Percentiles rank a stretch among this genome's conserved stretches.
Evolutionary conservation across 2,888 invertebrate genomes (phyloP).

Genomic region (Drosophila histrio): DNA sequence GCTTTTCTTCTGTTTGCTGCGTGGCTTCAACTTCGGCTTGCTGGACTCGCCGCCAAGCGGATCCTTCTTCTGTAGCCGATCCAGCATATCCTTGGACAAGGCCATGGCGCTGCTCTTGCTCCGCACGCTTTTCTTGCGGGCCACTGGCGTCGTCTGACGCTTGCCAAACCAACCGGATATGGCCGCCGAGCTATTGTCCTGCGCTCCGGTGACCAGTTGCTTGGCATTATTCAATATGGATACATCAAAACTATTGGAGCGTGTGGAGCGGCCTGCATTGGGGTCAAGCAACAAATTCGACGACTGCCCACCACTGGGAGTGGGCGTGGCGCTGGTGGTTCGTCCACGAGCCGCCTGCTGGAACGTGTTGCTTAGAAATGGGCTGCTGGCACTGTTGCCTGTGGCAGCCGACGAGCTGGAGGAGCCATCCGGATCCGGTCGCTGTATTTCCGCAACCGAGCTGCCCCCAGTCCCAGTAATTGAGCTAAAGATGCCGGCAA

Average conservation of each 20-base stretch:
- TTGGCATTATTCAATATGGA: conserved; percentile 87
- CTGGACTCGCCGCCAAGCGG: conserved; percentile 78
- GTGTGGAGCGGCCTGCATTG: conserved; percentile 86
- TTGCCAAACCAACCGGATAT: conserved; percentile 91
- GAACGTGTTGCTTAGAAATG: conserved; percentile 60
- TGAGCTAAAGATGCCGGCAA: conserved; percentile 89
- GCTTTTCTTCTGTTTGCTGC: conserved; percentile 82
- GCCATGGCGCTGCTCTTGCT: conserved; percentile 85
- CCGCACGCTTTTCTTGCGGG: conserved; percentile 86
- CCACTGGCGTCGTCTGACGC: conserved; percentile 89
- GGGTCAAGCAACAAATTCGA: conserved; percentile 81
- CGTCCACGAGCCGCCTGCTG: conserved; percentile 71
- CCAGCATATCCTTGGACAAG: conserved; percentile 87
- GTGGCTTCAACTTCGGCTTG: conserved; percentile 83
- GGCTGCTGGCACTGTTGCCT: conserved; percentile 50
- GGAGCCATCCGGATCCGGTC: conserved; percentile 59
- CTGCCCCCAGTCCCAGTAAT: conserved; percentile 88
- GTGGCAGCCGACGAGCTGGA: conserved; percentile 67
- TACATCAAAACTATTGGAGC: conserved; percentile 94
- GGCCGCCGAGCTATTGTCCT: conserved; percentile 85
- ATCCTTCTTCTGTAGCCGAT: conserved; percentile 86
- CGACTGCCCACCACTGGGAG: conserved; percentile 52
- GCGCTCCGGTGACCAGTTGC: conserved; percentile 83
- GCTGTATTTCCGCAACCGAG: conserved; percentile 90
- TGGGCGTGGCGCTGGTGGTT: conserved; percentile 74